phyloP scores from a whole-genome alignment of 2,888 invertebrate genomes.

The Carabus problematicus region DNA sequence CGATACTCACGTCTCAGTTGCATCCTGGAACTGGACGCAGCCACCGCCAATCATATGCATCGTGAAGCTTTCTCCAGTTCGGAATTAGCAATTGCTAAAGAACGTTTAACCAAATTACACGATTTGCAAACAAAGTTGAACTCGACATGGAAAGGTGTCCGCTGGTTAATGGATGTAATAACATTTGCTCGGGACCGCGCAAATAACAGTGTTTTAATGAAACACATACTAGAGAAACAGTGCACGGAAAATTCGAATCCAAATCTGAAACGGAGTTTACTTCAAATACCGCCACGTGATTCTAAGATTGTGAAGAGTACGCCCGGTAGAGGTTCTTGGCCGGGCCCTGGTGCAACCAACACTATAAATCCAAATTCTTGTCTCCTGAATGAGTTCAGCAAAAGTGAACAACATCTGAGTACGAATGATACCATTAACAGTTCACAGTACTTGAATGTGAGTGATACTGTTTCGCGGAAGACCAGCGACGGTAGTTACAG shows the following conservation, averaged over 20 bases:
- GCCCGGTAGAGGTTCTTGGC: slow-evolving; percentile 85
- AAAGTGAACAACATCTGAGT: slow-evolving; percentile 80
- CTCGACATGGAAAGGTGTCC: slow-evolving; percentile 88
- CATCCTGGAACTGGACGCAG: slow-evolving; percentile 89
- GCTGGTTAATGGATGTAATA: slow-evolving; percentile 97
- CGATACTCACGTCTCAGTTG: slow-evolving; percentile 93
- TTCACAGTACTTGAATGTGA: slow-evolving; percentile 65
- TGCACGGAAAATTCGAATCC: slow-evolving; percentile 49
- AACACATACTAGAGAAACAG: slow-evolving; percentile 56
- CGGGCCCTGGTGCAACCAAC: slow-evolving; percentile 73
- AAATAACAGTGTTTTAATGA: slow-evolving; percentile 55
- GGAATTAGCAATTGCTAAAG: slow-evolving; percentile 86
- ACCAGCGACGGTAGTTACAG: slow-evolving; percentile 56
- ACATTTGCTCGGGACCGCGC: slow-evolving; percentile 88
- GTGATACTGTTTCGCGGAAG: slow-evolving; percentile 55
- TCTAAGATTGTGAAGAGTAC: slow-evolving; percentile 78
- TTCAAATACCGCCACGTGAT: slow-evolving; percentile 75
- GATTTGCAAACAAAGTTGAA: slow-evolving; percentile 88
- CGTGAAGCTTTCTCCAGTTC: slow-evolving; percentile 93
- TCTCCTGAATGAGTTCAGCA: slow-evolving; percentile 74
- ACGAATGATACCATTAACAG: slow-evolving; percentile 64
- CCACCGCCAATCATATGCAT: slow-evolving; percentile 90
- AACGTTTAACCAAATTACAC: slow-evolving; percentile 80
- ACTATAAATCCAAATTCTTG: slow-evolving; percentile 60
- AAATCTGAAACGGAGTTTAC: slow-evolving; percentile 64